Evolutionary conservation across 1,140 invertebrate species (phyloP), one percentile per base, ranked within the genome.

Genomic region (Venustaconcha ellipsiformis): DNA sequence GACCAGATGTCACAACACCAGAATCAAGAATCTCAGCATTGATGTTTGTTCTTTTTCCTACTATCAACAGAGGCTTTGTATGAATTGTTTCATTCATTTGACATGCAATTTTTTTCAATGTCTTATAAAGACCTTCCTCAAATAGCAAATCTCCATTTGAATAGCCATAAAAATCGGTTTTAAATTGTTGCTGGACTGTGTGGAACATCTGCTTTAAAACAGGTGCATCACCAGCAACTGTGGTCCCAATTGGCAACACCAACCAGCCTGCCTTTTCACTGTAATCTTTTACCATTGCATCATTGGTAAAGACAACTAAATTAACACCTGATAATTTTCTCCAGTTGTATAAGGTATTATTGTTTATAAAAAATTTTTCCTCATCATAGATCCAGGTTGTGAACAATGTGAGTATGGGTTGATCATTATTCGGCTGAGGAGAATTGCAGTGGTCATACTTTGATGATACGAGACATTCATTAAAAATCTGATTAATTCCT

Each of bases 91-190:
- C 60, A 48, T 48, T 48, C 17, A 75, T 30, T 23, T 67, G 65
- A 23, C 74, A 76, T 5, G 72, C 26, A n/a, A 84, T 70, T 48
- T 65, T n/a, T 23, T 37, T 18, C 15, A 86, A 62, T 20, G 81
- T 81, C 13, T 81, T 59, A 20, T 81, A n/a, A 13, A 86, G 70
- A 18, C 57, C 59, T 23, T 78, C 69, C 15, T 78, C 78, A 66
- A 83, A 86, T 18, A 86, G 69, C 12, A 86, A 73, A 67, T 86
- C 84, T 14, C 81, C 82, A 72, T 86, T 86, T 11, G 78, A 76
- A 73, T 75, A 86, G 14, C 65, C 81, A 67, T 84, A 86, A 65
- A 86, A 81, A 20, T 64, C 68, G 17, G 81, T 78, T 2, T 76
- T 57, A 57, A 80, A 83, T 26, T 67, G 65, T 20, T 65, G 37